phyloP scores from a whole-genome alignment of 1,140 invertebrate species.

The Hesperophylax magnus region DNA sequence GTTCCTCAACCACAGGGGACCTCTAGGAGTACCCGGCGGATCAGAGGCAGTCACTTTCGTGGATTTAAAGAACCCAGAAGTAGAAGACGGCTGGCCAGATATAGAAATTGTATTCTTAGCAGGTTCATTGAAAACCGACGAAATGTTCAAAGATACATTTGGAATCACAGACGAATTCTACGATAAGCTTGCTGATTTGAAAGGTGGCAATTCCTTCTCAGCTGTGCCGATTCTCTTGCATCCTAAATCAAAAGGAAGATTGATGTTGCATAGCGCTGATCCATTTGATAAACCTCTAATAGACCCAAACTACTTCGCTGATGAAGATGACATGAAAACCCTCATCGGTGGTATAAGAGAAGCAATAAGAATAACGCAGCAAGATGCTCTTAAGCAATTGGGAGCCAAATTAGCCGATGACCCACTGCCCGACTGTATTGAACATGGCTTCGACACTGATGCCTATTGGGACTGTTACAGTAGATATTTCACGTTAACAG shows the following conservation, averaged over 20 bases:
- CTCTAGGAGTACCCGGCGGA: constrained; percentile 82
- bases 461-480: constrained; percentile 83
- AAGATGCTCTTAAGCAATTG: constrained; percentile 73
- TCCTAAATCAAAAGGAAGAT: constrained; percentile 81
- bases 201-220: constrained; percentile 66
- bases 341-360: constrained; percentile 76
- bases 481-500: constrained; percentile 77
- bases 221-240: constrained; percentile 75
- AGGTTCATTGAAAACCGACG: constrained; percentile 71
- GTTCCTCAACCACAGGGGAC: constrained; percentile 70
- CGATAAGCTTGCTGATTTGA: constrained; percentile 64
- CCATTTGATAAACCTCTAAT: constrained; percentile 84
- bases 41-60: constrained; percentile 85
- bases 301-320: constrained; percentile 83
- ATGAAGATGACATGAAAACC: constrained; percentile 75
- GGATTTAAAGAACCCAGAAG: constrained; percentile 77
- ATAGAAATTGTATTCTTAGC: constrained; percentile 80
- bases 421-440: constrained; percentile 76
- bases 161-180: constrained; percentile 73
- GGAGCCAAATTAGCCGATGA: constrained; percentile 74
- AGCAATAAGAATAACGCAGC: constrained; percentile 72
- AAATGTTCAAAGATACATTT: constrained; percentile 70
- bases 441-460: constrained; percentile 75
- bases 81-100: constrained; percentile 78
- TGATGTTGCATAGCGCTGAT: constrained; percentile 78